Evolutionary conservation across 2,797 vertebrate genomes (phyloP), one percentile per base, ranked within the genome.

Genomic region (Benthosema pterotum): DNA sequence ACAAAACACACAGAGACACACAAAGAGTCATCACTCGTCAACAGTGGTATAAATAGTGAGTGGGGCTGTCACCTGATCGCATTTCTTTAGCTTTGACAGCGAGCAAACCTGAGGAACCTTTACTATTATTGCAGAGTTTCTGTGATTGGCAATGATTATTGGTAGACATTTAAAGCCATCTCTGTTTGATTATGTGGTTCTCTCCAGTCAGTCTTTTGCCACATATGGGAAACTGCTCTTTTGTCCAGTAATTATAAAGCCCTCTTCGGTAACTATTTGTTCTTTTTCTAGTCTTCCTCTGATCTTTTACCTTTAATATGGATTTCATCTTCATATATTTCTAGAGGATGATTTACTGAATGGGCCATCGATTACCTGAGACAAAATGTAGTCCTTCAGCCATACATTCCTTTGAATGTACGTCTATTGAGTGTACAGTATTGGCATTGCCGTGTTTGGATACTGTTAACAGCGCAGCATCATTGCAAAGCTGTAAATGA

Each of bases 21-120:
- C 13, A 42, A 42, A 15, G 13, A 22, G 46, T 49, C 54, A 12
- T 57, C 13, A 42, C 75, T 79, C 69, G 78, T 53, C 50, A 71
- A 75, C 67, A 67, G 53, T 16, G 65, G 65, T 47, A 9, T 38
- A 60, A 73, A 63, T 60, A 67, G 69, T 65, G 60, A 67, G 69
- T 65, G 60, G 67, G 78, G 57, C 52, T 71, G 57, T 69, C 65
- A 83, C 65, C 73, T 60, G 53, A 79, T 71, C 47, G 60, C 59
- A 68, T 69, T 65, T 62, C 72, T 81, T 66, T 19, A 14, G 66
- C 45, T 63, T 57, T 43, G 28, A 51, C 32, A 7, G 19, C 51
- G 38, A 32, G n/a, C n/a, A n/a, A 72, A 51, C 17, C 17, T 52
- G 14, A 49, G 32, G 32, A 38, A 38, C 32, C 52, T 8, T 4